Conservation (phyloP, 2,888 invertebrate species). For the Zaprionus lineosus region DNA sequence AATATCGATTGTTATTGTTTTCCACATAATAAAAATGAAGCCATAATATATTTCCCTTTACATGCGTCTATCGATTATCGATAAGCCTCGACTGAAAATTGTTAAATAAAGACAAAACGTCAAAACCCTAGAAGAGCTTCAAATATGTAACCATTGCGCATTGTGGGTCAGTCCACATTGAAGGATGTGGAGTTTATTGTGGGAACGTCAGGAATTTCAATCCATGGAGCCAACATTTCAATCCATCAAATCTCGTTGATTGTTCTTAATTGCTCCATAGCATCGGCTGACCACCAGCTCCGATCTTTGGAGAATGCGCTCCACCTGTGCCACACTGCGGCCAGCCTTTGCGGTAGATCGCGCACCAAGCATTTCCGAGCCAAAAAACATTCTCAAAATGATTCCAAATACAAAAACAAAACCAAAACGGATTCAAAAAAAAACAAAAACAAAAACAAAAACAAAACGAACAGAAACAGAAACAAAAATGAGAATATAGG, state of each 20-base stretch:
- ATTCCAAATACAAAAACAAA: slow-evolving; percentile 25
- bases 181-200: too few relatives aligned
- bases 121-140: too few relatives aligned
- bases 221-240: slow-evolving; percentile 46
- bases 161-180: slow-evolving; percentile 25
- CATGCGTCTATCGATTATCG: too few relatives aligned
- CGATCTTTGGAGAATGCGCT: slow-evolving; percentile 1
- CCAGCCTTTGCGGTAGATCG: slow-evolving; percentile 53
- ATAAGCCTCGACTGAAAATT: too few relatives aligned
- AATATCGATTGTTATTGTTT: too few relatives aligned
- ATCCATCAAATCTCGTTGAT: slow-evolving; percentile 66
- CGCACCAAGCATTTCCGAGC: slow-evolving; percentile 38
- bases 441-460: slow-evolving; percentile 5
- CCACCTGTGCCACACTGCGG: slow-evolving; percentile 13
- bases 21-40: too few relatives aligned
- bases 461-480: slow-evolving; percentile 2
- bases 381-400: slow-evolving; percentile 43
- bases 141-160: slow-evolving; percentile 8
- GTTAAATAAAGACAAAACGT: too few relatives aligned
- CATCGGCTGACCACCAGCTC: slow-evolving; percentile 17
- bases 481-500: slow-evolving; percentile 7
- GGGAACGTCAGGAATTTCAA: slow-evolving; percentile 24
- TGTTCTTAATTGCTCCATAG: slow-evolving; percentile 67
- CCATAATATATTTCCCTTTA: too few relatives aligned
- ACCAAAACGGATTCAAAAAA: background rate